Conservation (phyloP, 1,140 invertebrate species). For the Trichomalopsis sarcophagae region DNA sequence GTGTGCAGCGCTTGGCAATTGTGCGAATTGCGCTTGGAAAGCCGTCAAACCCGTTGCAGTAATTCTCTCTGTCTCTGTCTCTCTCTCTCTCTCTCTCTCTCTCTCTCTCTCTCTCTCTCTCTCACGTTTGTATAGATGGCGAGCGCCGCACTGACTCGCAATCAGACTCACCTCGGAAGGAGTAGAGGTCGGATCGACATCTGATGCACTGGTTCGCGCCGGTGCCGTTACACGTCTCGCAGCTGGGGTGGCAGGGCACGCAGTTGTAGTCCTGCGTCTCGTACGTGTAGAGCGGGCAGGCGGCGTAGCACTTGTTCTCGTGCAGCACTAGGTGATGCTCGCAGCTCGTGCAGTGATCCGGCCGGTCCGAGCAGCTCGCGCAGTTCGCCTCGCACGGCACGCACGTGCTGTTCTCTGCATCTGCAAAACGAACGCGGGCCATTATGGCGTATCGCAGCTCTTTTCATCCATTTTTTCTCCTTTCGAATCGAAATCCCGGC, state of each 20-base stretch:
- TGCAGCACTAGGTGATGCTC: conserved; percentile 88
- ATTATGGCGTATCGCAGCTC: no score
- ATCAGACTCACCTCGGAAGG: conserved; percentile 78
- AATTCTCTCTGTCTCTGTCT: not conserved
- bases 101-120: not conserved
- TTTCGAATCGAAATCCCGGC: no score
- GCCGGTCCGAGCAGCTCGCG: conserved; percentile 86
- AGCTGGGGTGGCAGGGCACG: conserved; percentile 84
- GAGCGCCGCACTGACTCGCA: no score
- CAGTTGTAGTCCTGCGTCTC: conserved; percentile 90
- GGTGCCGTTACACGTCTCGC: conserved; percentile 88
- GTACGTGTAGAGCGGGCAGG: conserved; percentile 87
- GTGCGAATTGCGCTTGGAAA: not conserved
- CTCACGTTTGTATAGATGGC: not conserved
- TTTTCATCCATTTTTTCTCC: no score
- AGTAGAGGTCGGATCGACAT: conserved; percentile 81
- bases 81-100: not conserved
- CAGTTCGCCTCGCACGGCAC: conserved; percentile 88
- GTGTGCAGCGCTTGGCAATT: not conserved
- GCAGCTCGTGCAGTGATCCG: conserved; percentile 88
- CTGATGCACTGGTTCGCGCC: conserved; percentile 86
- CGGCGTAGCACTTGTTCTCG: conserved; percentile 85
- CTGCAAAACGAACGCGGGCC: conserved; percentile 66
- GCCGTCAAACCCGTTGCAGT: not conserved
- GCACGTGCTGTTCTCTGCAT: conserved; percentile 83